Base-by-base conservation (phyloP, 2,797 vertebrate species). In the Chaetophractus vellerosus region DNA sequence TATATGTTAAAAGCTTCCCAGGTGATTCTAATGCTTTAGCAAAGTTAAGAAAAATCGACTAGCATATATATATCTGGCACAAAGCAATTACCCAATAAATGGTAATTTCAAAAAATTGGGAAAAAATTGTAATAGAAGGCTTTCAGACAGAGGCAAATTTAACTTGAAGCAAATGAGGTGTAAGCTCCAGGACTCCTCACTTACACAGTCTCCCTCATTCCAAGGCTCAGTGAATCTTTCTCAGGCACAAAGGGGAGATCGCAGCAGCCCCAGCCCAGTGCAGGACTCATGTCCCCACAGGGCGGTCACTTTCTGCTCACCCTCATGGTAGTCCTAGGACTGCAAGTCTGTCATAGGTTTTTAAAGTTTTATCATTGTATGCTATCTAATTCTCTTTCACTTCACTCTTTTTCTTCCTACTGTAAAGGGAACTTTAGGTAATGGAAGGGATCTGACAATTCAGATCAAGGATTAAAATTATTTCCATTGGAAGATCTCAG, bases 1-100 rank as follows among this genome's bases (percentile, higher is more conserved):
- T 52, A 48, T 75, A 64, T 74, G 87, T 72, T 71, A 24, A 69
- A 92, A 96, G 26, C 2, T 88, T 97, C 31, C 33, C 38, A 82
- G n/a, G 31, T 90, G 52, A 86, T 90, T 86, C 28, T 63, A 78
- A 31, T 61, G 7, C 57, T 33, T 59, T 41, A 16, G 33, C 21
- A 78, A 41, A 18, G 23, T 31, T 76, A 82, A 23, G n/a, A 76
- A 90, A 87, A 93, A 74, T 2, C 75, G 16, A 63, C 31, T 87
- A 76, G 36, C 2, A 24, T 61, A 21, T 71, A 69, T 86, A 59
- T 61, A 23, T 6, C 55, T 86, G 18, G 45, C 36, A 90, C 4
- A 50, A 87, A 93, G 28, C 66, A 85, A 84, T 48, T 75, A 72
- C 19, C 41, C 33, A 91, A 38, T 90, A 88, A 92, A 75, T 84